Conservation (phyloP, 30 jellyfish, hydroid and myxozoan genomes). For the Hydractinia symbiolongicarpus region DNA sequence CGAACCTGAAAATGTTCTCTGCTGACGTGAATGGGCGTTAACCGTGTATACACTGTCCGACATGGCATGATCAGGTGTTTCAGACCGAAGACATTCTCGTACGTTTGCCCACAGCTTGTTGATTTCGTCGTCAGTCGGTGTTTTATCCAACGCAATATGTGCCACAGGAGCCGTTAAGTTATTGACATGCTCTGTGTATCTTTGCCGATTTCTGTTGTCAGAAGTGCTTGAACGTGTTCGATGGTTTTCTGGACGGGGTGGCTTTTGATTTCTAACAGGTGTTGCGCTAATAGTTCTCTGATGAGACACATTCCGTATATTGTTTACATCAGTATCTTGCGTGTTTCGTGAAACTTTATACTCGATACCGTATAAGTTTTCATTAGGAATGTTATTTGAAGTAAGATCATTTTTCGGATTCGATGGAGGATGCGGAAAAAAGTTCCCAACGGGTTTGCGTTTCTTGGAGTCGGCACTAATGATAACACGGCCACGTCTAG, state of each 20-base stretch:
- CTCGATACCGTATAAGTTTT: too few relatives aligned
- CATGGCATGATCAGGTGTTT: slow-evolving; percentile 54
- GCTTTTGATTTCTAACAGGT: neutral
- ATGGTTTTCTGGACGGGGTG: neutral
- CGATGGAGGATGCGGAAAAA: slow-evolving; percentile 36
- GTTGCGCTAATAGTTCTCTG: neutral
- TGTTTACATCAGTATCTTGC: neutral
- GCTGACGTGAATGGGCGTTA: slow-evolving; percentile 18
- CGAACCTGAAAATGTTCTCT: slow-evolving; percentile 11
- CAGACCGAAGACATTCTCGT: slow-evolving; percentile 53
- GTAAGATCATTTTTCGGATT: slow-evolving; percentile 1
- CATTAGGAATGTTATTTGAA: neutral
- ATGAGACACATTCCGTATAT: neutral
- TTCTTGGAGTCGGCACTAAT: slow-evolving; percentile 27
- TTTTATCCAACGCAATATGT: slow-evolving; percentile 56
- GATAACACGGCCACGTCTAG: slow-evolving; percentile 26
- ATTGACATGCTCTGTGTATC: neutral
- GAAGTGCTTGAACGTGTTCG: neutral
- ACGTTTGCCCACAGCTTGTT: slow-evolving; percentile 86
- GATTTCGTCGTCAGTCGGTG: slow-evolving; percentile 97
- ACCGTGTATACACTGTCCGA: slow-evolving; percentile 57
- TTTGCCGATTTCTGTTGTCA: neutral
- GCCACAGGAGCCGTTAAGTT: neutral
- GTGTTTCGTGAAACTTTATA: neutral
- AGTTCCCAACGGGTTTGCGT: neutral